Evolutionary conservation across 2,113 vertebrate species (phyloP).

Genomic region (Paramisgurnus dabryanus): DNA sequence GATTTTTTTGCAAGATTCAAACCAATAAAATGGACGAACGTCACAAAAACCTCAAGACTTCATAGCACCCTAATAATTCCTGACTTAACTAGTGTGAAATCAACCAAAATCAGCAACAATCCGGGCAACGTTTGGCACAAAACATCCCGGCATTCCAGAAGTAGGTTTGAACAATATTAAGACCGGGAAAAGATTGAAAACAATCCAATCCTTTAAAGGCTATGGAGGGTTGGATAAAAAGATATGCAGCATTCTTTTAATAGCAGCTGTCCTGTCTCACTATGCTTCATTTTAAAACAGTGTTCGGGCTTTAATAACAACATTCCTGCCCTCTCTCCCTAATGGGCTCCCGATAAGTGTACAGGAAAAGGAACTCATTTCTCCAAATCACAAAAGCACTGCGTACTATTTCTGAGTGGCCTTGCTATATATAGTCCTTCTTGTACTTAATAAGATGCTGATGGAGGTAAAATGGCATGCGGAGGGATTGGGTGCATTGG

Average conservation of each 20-base stretch:
- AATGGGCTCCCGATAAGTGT: not conserved
- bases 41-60: not conserved
- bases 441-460: conserved; percentile 7
- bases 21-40: too few species aligned
- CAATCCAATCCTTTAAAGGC: conserved; percentile 45
- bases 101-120: not conserved
- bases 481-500: conserved; percentile 1
- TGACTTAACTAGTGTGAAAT: not conserved
- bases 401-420: conserved; percentile 26
- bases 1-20: too few species aligned
- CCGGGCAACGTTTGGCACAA: not conserved
- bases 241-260: conserved; percentile 44
- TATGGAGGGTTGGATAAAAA: not conserved
- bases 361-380: conserved; percentile 34
- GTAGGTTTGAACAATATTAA: conserved; percentile 12
- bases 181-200: not conserved
- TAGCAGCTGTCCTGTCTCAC: conserved; percentile 27
- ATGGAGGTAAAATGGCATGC: not conserved
- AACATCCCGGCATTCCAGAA: not conserved
- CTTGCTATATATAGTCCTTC: conserved; percentile 43
- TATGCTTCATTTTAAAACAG: conserved; percentile 23
- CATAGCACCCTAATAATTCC: not conserved
- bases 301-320: conserved; percentile 12
- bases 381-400: conserved; percentile 9
- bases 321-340: conserved; percentile 32